Evolutionary conservation across 2,113 vertebrate genomes (phyloP).

Genomic region (Crotalus horridus): DNA sequence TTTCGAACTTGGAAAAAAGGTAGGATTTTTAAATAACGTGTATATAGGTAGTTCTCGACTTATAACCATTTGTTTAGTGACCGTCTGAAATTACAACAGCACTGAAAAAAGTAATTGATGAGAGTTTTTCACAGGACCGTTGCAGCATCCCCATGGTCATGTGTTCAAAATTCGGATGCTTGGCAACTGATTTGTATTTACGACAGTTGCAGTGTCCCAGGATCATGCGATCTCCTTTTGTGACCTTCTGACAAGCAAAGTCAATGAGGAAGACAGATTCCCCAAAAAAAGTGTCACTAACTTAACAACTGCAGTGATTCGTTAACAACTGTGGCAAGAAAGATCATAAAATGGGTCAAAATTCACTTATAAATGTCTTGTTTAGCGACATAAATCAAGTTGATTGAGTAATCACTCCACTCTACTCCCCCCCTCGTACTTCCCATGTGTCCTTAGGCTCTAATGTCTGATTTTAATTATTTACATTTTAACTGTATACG

Average conservation of each 20-base stretch:
- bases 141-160: background rate
- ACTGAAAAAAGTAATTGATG: background rate
- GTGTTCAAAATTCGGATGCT: background rate
- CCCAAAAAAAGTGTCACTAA: background rate
- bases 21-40: background rate
- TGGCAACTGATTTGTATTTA: background rate
- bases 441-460: no score
- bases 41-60: background rate
- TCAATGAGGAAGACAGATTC: background rate
- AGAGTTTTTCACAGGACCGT: background rate
- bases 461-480: no score
- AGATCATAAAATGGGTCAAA: background rate
- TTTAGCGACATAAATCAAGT: background rate
- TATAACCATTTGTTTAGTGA: background rate
- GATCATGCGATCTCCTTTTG: background rate
- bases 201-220: background rate
- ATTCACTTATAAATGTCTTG: background rate
- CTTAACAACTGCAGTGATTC: background rate
- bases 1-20: background rate
- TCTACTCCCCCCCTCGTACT: no score
- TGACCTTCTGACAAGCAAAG: background rate
- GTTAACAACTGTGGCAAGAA: background rate
- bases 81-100: background rate
- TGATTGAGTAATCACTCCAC: background rate
- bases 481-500: no score